phyloP scores from a whole-genome alignment of 53 echinoderm and acorn worm genomes.

The Antedon mediterranea region DNA sequence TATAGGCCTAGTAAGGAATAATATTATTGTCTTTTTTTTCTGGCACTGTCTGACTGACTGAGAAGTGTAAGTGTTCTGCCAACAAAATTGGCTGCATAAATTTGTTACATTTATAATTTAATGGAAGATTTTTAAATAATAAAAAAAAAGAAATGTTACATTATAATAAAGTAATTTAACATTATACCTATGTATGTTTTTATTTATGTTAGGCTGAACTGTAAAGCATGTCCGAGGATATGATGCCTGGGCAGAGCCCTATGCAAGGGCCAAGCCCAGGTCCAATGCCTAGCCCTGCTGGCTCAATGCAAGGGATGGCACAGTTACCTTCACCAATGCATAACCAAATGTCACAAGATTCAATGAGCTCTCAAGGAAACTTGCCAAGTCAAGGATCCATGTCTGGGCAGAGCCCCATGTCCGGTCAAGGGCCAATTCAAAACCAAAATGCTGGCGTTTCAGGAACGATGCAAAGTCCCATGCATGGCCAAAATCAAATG shows the following conservation, averaged over 20 bases:
- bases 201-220: not conserved
- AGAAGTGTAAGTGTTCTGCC: too few species aligned
- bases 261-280: conserved; percentile 39
- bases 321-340: conserved; percentile 23
- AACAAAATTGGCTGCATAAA: too few species aligned
- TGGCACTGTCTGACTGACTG: too few species aligned
- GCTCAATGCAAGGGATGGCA: conserved; percentile 12
- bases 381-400: conserved; percentile 20
- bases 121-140: too few species aligned
- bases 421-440: conserved; percentile 18
- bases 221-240: not conserved
- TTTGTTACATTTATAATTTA: too few species aligned
- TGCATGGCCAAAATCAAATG: conserved; percentile 6
- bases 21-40: too few species aligned
- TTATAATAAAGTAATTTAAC: too few species aligned
- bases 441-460: not conserved
- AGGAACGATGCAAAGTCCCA: too few species aligned
- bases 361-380: conserved; percentile 16
- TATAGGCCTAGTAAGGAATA: too few species aligned
- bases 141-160: too few species aligned
- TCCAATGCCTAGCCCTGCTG: conserved; percentile 21
- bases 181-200: too few species aligned
- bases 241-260: conserved; percentile 27
- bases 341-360: conserved; percentile 29
- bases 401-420: conserved; percentile 22